Evolutionary conservation across 2,797 vertebrate genomes (phyloP).

Genomic region (Margarornis squamiger): DNA sequence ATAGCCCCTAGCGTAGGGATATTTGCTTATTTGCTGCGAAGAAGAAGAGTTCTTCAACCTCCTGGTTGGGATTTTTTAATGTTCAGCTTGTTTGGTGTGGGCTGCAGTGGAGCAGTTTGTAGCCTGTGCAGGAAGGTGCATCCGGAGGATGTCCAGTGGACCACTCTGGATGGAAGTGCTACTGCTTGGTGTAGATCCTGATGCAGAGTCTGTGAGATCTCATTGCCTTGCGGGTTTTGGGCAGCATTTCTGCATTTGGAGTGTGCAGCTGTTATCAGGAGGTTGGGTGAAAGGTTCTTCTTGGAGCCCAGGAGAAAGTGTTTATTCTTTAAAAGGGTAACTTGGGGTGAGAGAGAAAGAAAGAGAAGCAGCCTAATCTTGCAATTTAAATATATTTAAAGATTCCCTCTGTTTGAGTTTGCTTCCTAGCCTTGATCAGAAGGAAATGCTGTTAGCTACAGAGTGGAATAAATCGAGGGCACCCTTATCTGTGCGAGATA

Average conservation of each 20-base stretch:
- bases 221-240: not conserved
- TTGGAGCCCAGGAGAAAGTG: not conserved
- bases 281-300: conserved; percentile 26
- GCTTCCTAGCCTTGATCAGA: conserved; percentile 64
- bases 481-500: conserved; percentile 75
- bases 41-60: not conserved
- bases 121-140: not conserved
- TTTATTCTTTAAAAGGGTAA: conserved; percentile 45
- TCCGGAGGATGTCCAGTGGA: not conserved
- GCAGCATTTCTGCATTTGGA: not conserved
- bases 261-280: not conserved
- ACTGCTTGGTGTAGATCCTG: not conserved
- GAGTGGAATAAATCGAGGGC: conserved; percentile 71
- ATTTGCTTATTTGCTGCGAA: not conserved
- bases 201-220: not conserved
- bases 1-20: not conserved
- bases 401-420: conserved; percentile 49
- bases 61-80: not conserved
- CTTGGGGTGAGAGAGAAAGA: conserved; percentile 40
- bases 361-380: conserved; percentile 40
- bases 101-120: not conserved
- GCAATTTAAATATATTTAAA: conserved; percentile 56
- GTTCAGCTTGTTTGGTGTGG: fast-evolving
- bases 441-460: conserved; percentile 63
- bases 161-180: not conserved